Conservation (phyloP, 2,797 vertebrate genomes). For the Rhinophrynus dorsalis region DNA sequence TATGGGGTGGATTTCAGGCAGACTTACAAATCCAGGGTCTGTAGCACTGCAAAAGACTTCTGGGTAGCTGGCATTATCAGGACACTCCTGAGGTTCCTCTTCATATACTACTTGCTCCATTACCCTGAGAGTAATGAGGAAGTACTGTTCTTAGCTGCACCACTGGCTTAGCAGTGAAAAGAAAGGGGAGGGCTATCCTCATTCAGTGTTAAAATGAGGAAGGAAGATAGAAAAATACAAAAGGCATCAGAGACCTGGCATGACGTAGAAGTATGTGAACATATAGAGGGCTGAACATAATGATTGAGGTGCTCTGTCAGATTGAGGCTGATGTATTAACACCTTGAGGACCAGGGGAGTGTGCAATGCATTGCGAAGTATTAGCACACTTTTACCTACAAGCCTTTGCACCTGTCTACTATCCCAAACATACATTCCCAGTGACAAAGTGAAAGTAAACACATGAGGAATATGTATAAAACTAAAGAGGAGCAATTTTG, state of each 20-base stretch:
- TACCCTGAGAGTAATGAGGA: conserved; percentile 13
- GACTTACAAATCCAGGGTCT: conserved; percentile 37
- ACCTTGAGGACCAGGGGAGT: too few relatives aligned
- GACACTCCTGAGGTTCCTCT: neutral
- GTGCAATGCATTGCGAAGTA: too few relatives aligned
- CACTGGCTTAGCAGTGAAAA: neutral
- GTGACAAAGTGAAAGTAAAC: too few relatives aligned
- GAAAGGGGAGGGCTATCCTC: conserved; percentile 15
- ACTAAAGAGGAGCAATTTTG: too few relatives aligned
- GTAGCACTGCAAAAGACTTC: conserved; percentile 22
- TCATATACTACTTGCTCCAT: conserved; percentile 23
- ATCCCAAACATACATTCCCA: too few relatives aligned
- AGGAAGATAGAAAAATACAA: neutral
- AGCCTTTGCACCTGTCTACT: too few relatives aligned
- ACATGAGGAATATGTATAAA: too few relatives aligned
- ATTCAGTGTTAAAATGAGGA: conserved; percentile 21
- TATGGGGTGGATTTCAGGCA: neutral
- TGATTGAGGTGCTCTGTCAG: too few relatives aligned
- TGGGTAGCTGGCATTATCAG: neutral
- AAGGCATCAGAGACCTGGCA: neutral
- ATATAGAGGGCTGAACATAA: too few relatives aligned
- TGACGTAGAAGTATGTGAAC: neutral
- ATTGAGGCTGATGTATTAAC: neutral
- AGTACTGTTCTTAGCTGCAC: neutral
- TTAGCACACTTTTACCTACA: too few relatives aligned